Evolutionary conservation across 53 echinoderm and acorn worm species (phyloP), one percentile per base, ranked within the genome.

Genomic region (Mesocentrotus franciscanus): DNA sequence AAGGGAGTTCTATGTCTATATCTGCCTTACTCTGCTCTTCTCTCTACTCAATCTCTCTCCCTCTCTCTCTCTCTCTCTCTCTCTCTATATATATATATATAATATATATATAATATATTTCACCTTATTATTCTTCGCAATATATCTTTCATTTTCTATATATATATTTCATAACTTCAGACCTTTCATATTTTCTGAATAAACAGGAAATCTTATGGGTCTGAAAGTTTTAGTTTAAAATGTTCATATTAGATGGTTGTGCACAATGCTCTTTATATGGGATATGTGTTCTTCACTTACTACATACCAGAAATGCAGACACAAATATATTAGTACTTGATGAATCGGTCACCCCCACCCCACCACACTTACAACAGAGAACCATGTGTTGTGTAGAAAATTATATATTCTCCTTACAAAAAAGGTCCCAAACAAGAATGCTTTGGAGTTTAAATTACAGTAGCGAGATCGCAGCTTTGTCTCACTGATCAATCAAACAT

Each of bases 1-100:
- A 58, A 87, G 87, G 57, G 87, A 87, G 12, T 87, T 59, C 49
- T 27, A 10, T 85, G 42, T 87, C 87, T 87, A 87, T 87, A 57
- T 87, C 12, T 87, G 4, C 87, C 87, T 22, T 56, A 10, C 27
- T 11, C 87, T 59, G 59, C 29, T 27, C 87, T 57, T 57, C 57
- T 58, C 87, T 91, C 39, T 18, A 1, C 16, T 64, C 34, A 6
- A 17, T 66, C 35, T 32, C 60, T n/a, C n/a, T 1, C 29, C 18
- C 16, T 59, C n/a, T 10, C n/a, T 27, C 15, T 12, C 9, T 85
- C 13, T 85, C 85, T 85, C 85, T 49, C 10, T 42, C 56, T 85
- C 55, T 85, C 75, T 18, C 85, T 39, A 13, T 33, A n/a, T n/a
- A n/a, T n/a, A n/a, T n/a, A n/a, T n/a, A n/a, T n/a, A n/a, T n/a